A percentile compares a stretch with the other conserved stretches of the same genome.
Conservation (phyloP, 2,113 vertebrate genomes). For the Psittacula cyanocephala region DNA sequence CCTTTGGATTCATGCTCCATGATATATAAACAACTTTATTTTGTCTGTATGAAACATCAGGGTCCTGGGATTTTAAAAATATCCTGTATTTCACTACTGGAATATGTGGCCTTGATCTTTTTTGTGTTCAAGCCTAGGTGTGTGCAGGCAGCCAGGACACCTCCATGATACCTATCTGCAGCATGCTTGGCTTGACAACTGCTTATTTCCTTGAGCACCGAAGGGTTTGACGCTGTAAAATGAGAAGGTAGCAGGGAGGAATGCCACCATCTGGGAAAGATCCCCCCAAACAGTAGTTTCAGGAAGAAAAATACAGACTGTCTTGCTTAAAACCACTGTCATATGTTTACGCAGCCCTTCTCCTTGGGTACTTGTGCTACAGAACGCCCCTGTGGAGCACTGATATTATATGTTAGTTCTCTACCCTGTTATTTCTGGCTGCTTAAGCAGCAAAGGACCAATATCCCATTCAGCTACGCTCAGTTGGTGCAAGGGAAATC, state of each 20-base stretch:
- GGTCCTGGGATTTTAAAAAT: background rate
- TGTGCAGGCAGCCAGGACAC: background rate
- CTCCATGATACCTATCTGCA: background rate
- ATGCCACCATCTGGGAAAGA: background rate
- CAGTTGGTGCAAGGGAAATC: background rate
- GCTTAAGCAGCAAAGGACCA: slow-evolving; percentile 37
- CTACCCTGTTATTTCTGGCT: slow-evolving; percentile 41
- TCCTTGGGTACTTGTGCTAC: background rate
- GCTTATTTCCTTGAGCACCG: background rate
- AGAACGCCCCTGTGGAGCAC: background rate
- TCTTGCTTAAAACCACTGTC: background rate
- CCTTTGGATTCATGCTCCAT: background rate
- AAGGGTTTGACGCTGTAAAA: background rate
- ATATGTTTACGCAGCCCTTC: background rate
- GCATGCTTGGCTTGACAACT: background rate
- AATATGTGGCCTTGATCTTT: background rate
- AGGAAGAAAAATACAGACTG: slow-evolving; percentile 11
- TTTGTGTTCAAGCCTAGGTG: background rate
- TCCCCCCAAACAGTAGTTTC: background rate
- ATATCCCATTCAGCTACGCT: background rate
- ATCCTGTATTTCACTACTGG: background rate
- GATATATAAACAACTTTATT: background rate
- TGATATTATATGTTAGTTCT: background rate
- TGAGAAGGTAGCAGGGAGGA: background rate
- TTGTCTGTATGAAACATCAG: background rate